Evolutionary conservation across 2,113 vertebrate species (phyloP).

Genomic region (Nycticorax nycticorax): DNA sequence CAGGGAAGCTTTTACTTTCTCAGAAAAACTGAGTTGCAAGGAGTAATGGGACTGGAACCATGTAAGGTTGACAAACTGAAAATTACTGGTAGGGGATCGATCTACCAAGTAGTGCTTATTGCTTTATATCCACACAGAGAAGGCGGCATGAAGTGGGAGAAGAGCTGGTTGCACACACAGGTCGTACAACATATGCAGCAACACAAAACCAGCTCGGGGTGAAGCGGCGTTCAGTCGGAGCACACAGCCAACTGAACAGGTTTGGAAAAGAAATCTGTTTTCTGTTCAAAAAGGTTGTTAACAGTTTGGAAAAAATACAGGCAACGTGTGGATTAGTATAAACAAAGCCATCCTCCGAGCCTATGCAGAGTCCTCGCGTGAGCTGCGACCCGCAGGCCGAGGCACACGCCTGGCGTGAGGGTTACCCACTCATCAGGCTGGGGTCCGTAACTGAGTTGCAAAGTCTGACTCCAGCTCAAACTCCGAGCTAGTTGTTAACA

Average conservation of each 20-base stretch:
- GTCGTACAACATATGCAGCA: rapidly evolving
- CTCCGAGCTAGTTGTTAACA: neutral
- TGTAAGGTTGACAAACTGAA: neutral
- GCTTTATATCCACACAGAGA: neutral
- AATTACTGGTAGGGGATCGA: neutral
- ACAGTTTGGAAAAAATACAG: neutral
- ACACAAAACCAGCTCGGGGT: neutral
- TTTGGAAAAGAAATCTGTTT: neutral
- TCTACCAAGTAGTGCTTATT: neutral
- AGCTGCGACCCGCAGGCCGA: neutral
- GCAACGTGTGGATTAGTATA: rapidly evolving
- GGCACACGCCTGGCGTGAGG: neutral
- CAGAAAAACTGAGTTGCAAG: neutral
- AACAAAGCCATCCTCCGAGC: neutral
- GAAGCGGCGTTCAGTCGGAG: rapidly evolving
- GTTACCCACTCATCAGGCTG: neutral
- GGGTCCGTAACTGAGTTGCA: neutral
- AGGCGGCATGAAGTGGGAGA: neutral
- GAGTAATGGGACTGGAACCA: neutral
- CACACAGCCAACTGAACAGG: rapidly evolving
- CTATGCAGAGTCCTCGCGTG: rapidly evolving
- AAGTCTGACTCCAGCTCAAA: neutral
- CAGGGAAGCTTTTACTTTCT: neutral
- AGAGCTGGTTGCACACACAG: neutral
- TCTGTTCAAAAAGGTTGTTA: neutral